phyloP scores from a whole-genome alignment of 2,113 vertebrate species.

The Calyptomena viridis region DNA sequence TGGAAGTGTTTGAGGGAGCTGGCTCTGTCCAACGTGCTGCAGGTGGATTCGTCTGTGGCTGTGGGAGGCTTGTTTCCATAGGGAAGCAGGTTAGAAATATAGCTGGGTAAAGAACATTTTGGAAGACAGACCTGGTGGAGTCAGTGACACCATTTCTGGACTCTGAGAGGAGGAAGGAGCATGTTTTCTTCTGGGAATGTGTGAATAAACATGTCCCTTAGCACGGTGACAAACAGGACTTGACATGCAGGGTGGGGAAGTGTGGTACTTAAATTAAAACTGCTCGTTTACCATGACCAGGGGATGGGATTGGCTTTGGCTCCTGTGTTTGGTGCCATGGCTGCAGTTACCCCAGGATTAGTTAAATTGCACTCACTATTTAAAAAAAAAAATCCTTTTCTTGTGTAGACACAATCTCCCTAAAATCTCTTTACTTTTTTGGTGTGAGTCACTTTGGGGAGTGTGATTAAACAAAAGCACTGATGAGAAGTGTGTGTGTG shows the following conservation, averaged over 20 bases:
- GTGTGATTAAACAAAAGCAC: neutral
- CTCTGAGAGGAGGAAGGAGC: neutral
- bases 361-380: neutral
- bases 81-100: neutral
- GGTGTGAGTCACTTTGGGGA: neutral
- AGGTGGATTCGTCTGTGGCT: neutral
- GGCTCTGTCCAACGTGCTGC: neutral
- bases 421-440: neutral
- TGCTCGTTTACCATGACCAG: neutral
- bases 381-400: neutral
- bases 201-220: neutral
- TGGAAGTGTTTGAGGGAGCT: neutral
- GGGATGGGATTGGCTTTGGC: neutral
- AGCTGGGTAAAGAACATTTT: neutral
- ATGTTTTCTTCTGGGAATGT: neutral
- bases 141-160: neutral
- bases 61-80: neutral
- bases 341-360: neutral
- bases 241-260: neutral
- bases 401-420: neutral
- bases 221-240: neutral
- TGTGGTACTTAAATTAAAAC: neutral
- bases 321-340: neutral
- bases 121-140: neutral
- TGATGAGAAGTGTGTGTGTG: neutral